These are phyloP conservation scores for Andricus grossulariae DNA, from an alignment of 1,140 invertebrate species.

Conservation along the genomic window DNA sequence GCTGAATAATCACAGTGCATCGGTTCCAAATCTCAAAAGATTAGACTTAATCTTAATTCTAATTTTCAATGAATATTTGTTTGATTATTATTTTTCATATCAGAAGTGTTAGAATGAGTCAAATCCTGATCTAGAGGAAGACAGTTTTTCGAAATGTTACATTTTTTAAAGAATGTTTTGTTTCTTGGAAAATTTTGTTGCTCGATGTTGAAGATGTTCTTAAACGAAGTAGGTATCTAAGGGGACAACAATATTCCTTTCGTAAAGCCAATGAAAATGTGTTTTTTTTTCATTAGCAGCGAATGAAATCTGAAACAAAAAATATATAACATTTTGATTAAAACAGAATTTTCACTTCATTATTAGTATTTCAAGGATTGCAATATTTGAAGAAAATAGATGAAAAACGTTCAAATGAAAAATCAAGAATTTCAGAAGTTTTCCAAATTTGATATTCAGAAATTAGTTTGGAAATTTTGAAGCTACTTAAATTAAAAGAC, in stretches of 20 bases:
- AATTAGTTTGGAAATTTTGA: no score
- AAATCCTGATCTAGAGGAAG: not conserved
- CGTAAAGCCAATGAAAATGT: constrained; percentile 12
- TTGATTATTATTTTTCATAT: no score
- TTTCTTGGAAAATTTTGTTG: not conserved
- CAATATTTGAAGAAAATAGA: no score
- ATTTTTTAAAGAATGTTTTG: constrained; percentile 2
- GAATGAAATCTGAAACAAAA: constrained; percentile 28
- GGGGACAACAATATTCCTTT: not conserved
- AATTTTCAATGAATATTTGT: no score
- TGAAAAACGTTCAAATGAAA: no score
- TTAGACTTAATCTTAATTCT: no score
- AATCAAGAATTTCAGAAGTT: no score
- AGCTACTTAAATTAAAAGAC: no score
- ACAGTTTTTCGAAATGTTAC: not conserved
- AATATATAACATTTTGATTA: constrained; percentile 1
- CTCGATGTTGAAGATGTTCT: constrained; percentile 14
- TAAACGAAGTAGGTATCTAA: not conserved
- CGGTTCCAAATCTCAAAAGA: no score
- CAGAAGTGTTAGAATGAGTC: not conserved
- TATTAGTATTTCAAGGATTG: constrained; percentile 21
- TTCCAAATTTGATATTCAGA: no score
- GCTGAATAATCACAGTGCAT: no score
- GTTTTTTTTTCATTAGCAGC: constrained; percentile 6
- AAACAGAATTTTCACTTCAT: not conserved